Evolutionary conservation across 2,113 vertebrate species (phyloP).

Genomic region (Balaenoptera acutorostrata): DNA sequence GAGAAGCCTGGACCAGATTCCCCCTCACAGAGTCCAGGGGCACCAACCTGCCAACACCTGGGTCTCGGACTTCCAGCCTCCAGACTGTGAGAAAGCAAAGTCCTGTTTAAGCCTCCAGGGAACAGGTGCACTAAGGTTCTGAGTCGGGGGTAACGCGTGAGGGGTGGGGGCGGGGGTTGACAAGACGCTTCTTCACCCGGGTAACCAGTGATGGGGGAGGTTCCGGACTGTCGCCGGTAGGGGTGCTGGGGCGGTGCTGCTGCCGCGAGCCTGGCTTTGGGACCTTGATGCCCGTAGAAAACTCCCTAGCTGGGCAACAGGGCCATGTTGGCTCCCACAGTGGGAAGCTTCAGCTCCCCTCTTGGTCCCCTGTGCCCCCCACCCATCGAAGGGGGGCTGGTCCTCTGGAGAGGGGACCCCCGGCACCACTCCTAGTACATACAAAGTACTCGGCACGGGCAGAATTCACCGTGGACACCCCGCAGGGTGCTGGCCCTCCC

Average conservation of each 20-base stretch:
- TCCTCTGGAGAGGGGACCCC: background rate
- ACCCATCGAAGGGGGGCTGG: background rate
- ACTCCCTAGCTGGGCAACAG: background rate
- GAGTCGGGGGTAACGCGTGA: background rate
- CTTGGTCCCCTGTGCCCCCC: background rate
- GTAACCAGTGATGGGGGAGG: background rate
- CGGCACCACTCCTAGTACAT: background rate
- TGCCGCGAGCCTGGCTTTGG: rapidly evolving
- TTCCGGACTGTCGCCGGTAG: background rate
- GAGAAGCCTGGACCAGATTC: background rate
- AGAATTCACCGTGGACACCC: background rate
- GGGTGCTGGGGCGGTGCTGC: background rate
- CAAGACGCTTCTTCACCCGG: background rate
- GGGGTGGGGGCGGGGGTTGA: background rate
- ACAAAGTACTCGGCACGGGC: too few species aligned
- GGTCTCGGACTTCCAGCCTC: background rate
- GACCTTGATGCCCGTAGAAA: background rate
- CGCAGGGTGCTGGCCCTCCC: too few species aligned
- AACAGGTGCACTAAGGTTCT: rapidly evolving
- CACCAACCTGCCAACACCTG: background rate
- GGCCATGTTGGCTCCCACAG: background rate
- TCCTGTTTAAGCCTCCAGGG: background rate
- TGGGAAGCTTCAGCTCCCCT: background rate
- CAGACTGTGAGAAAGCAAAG: background rate
- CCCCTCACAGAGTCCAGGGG: background rate